These are phyloP conservation scores for Poecilia velifera DNA, from an alignment of 2,797 vertebrate species.

Conservation along the genomic window DNA sequence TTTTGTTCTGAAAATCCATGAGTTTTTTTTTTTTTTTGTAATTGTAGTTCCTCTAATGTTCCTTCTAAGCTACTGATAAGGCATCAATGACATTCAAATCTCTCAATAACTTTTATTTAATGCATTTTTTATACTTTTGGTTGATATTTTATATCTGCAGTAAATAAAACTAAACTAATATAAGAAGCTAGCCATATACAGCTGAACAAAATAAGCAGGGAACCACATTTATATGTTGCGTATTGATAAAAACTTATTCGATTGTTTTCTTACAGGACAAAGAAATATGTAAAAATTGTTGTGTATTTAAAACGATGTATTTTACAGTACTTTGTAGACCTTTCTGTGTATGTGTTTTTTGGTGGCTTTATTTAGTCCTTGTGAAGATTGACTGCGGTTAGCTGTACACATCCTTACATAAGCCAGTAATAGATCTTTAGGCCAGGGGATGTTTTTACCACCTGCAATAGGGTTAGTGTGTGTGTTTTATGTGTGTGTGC, in stretches of 20 bases:
- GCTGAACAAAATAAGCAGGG: neutral
- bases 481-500: neutral
- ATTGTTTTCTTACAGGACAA: neutral
- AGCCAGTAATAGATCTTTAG: slow-evolving; percentile 67
- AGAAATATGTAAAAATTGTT: slow-evolving; percentile 1
- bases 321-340: neutral
- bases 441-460: slow-evolving; percentile 57
- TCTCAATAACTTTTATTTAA: neutral
- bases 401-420: slow-evolving; percentile 68
- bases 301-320: slow-evolving; percentile 8
- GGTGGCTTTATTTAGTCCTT: slow-evolving; percentile 62
- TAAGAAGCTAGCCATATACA: neutral
- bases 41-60: neutral
- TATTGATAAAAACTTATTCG: neutral
- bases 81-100: neutral
- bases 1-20: neutral
- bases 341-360: slow-evolving; percentile 12
- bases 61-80: neutral
- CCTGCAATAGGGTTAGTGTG: slow-evolving; percentile 38
- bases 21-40: neutral
- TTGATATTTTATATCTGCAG: neutral
- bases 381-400: slow-evolving; percentile 55
- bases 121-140: neutral
- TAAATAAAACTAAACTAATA: neutral
- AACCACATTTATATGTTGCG: neutral